Percentiles rank a stretch among this genome's conserved stretches.
phyloP scores from a whole-genome alignment of 1,140 invertebrate genomes.

The Cardiocondyla obscurior region DNA sequence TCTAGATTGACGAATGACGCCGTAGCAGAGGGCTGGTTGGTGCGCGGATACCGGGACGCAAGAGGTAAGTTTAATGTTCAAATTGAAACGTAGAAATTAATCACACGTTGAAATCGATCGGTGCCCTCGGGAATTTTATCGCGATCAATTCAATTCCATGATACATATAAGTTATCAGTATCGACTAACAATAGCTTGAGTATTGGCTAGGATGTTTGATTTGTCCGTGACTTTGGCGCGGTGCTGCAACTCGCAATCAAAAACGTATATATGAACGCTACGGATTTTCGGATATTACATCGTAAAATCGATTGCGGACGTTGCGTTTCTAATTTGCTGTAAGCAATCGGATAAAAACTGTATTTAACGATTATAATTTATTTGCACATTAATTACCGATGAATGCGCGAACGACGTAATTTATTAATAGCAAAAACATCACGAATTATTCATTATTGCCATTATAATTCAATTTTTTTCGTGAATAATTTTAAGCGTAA shows the following conservation, averaged over 20 bases:
- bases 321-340: neutral
- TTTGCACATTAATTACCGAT: neutral
- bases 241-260: neutral
- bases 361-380: constrained; percentile 11
- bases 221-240: neutral
- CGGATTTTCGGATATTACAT: neutral
- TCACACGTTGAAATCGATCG: neutral
- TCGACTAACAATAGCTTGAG: neutral
- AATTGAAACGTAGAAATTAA: constrained; percentile 1
- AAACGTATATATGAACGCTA: neutral
- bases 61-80: constrained; percentile 74
- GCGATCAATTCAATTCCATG: neutral
- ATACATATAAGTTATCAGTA: neutral
- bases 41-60: constrained; percentile 77
- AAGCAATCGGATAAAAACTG: neutral
- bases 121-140: neutral
- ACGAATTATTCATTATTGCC: neutral
- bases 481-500: neutral
- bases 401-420: neutral
- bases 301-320: neutral
- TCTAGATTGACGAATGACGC: constrained; percentile 81
- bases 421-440: neutral
- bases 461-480: neutral
- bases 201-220: neutral
- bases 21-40: constrained; percentile 80